Conservation (phyloP, 2,113 vertebrate species). For the Leucopternis melanops region DNA sequence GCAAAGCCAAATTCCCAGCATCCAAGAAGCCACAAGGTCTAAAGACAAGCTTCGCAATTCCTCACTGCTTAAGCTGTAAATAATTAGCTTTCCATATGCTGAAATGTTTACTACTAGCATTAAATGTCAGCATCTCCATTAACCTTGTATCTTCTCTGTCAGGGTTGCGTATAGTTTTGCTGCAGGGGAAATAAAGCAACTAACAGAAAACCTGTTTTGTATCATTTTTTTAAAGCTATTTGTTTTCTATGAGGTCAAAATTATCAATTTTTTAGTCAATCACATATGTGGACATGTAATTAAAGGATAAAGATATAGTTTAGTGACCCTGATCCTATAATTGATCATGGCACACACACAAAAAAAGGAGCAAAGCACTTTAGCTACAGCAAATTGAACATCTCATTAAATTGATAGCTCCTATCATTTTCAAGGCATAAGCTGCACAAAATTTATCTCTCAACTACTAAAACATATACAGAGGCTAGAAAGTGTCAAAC, state of each 20-base stretch:
- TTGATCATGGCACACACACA: not conserved
- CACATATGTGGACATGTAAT: not conserved
- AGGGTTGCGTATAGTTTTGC: not conserved
- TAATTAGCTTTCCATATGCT: not conserved
- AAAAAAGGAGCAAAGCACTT: not conserved
- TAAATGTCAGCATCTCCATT: slow-evolving; percentile 21
- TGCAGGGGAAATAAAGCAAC: not conserved
- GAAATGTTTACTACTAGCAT: slow-evolving; percentile 11
- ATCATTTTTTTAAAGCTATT: not conserved
- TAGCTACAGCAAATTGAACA: not conserved
- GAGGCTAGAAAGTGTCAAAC: not conserved
- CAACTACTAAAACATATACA: not conserved
- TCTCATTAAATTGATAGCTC: not conserved
- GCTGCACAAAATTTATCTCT: not conserved
- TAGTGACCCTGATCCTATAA: not conserved
- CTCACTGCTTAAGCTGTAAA: slow-evolving; percentile 21
- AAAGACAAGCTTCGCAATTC: not conserved
- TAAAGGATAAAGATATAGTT: not conserved
- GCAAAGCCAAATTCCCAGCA: not conserved
- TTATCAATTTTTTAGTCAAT: not conserved
- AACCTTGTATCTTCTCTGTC: not conserved
- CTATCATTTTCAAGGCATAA: not conserved
- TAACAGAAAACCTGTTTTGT: not conserved
- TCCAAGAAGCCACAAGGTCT: not conserved
- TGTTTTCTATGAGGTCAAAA: not conserved